Percentiles rank a stretch among this genome's conserved stretches.
Conservation (phyloP, 2,113 vertebrate species). For the Lamprotornis superbus region DNA sequence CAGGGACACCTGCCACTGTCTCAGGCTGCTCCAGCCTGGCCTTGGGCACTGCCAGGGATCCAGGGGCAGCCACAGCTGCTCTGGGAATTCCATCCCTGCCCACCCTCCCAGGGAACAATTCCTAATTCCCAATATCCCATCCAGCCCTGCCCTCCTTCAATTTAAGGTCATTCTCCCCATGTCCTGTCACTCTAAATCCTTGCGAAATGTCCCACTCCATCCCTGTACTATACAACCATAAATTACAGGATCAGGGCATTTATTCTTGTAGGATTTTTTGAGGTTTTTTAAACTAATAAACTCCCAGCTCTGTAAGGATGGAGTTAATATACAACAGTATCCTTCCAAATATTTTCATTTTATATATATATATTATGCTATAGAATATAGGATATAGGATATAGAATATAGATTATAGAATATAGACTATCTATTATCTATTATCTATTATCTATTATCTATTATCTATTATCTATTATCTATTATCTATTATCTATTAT, state of each 20-base stretch:
- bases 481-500: too few relatives aligned
- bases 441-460: too few relatives aligned
- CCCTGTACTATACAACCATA: background rate
- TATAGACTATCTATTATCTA: too few relatives aligned
- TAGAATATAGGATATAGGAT: too few relatives aligned
- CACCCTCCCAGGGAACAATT: background rate
- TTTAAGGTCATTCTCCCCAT: background rate
- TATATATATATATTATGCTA: too few relatives aligned
- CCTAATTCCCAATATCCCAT: fast-evolving
- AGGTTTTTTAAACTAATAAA: background rate
- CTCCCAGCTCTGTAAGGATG: background rate
- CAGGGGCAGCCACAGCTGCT: background rate
- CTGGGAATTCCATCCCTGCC: background rate
- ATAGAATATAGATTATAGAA: too few relatives aligned
- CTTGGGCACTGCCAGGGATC: background rate
- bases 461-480: too few relatives aligned
- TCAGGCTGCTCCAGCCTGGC: background rate
- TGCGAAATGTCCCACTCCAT: background rate
- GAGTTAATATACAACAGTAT: too few relatives aligned
- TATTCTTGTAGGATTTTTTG: background rate
- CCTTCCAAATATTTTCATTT: too few relatives aligned
- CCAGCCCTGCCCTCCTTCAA: background rate
- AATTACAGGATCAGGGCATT: background rate
- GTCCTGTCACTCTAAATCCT: background rate
- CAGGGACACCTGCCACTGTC: fast-evolving